Conservation (phyloP, 2,888 invertebrate genomes). For the Himalopsyche tibetana region DNA sequence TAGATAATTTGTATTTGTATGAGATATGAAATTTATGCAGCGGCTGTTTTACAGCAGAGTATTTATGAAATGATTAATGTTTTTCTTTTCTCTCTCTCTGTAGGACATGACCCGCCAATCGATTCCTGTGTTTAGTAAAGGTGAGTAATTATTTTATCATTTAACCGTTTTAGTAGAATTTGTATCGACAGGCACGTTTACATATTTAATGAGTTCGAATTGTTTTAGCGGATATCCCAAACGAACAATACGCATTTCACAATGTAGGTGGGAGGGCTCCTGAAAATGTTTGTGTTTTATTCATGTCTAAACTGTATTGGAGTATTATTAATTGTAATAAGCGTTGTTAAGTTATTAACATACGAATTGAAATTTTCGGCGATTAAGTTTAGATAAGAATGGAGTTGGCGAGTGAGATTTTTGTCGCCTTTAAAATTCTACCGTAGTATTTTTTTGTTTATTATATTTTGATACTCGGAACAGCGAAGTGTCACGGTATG, state of each 20-base stretch:
- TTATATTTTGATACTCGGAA: too few species aligned
- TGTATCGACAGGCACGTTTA: background rate
- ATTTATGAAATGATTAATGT: slow-evolving; percentile 50
- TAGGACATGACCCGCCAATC: slow-evolving; percentile 78
- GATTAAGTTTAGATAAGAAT: too few species aligned
- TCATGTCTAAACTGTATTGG: too few species aligned
- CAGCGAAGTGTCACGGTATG: too few species aligned
- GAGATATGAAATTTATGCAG: background rate
- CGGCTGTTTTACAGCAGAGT: background rate
- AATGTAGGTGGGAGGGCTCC: background rate
- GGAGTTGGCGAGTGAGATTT: too few species aligned
- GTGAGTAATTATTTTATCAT: slow-evolving; percentile 69
- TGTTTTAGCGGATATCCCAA: background rate
- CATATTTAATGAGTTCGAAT: background rate
- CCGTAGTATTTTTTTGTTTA: too few species aligned
- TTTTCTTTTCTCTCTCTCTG: slow-evolving; percentile 70
- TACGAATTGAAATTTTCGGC: too few species aligned
- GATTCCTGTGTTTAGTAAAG: slow-evolving; percentile 76
- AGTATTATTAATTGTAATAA: too few species aligned
- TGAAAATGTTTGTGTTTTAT: too few species aligned
- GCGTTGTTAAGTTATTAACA: too few species aligned
- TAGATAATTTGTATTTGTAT: background rate
- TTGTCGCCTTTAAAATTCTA: too few species aligned
- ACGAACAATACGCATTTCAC: background rate
- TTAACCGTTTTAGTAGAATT: slow-evolving; percentile 12